Evolutionary conservation across 2,797 vertebrate genomes (phyloP), one percentile per base, ranked within the genome.

Genomic region (Manis crassicaudata): DNA sequence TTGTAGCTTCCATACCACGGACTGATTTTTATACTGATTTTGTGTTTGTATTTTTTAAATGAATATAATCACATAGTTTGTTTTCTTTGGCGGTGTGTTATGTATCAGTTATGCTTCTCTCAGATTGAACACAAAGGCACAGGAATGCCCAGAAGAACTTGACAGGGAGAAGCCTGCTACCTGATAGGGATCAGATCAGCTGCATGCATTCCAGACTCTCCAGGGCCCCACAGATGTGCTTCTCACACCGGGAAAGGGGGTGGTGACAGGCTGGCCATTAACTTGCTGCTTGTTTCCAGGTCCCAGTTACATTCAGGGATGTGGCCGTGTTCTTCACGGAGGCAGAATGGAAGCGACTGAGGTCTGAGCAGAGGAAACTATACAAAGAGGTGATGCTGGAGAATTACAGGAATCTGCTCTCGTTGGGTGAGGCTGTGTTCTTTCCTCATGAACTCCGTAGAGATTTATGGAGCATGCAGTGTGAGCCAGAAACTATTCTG

Each of bases 311-410:
- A 54, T 90, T 90, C n/a, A 40, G 60, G 40, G 50, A 77, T 37
- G 62, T 87, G 46, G 46, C n/a, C 52, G 14, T 92, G 46, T 20
- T 75, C 56, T 79, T 72, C 86, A 67, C 9, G 3, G 62, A 87
- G 40, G 56, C 40, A 46, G 85, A 90, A 65, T 83, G 85, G 88
- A 63, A 58, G 73, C 27, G 6, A 12, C 40, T 65, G 75, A 96
- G n/a, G 6, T 18, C 37, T 81, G 29, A 90, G 68, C 56, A 85
- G 60, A 94, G 54, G 70, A 54, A 60, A 29, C 20, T 87, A 1
- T 54, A 72, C 40, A 65, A 67, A 79, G 50, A 94, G 46, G 81
- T 65, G 20, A 86, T 87, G 85, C 85, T 72, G 54, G 92, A 90
- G 40, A 90, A 58, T 54, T 68, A 52, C 6, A 54, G 65, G 29